These are phyloP conservation scores for Gobio occitaniae DNA, from an alignment of 2,797 vertebrate species.

Conservation along the genomic window DNA sequence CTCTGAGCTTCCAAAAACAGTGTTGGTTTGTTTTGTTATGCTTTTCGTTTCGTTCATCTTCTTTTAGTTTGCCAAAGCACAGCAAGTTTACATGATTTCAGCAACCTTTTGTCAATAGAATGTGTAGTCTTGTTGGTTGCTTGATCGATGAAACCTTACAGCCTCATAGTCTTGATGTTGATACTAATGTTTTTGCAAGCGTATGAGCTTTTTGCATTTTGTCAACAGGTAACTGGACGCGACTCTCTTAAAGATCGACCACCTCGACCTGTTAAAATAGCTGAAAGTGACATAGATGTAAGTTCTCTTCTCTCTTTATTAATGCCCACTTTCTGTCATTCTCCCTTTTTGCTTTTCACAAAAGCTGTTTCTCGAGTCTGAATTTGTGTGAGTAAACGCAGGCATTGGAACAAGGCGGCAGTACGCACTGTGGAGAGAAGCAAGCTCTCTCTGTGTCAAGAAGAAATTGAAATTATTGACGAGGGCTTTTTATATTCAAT, in stretches of 20 bases:
- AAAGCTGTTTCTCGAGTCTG: conserved; percentile 15
- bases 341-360: conserved; percentile 45
- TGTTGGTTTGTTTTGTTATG: conserved; percentile 38
- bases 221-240: conserved; percentile 88
- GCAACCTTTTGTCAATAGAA: conserved; percentile 36
- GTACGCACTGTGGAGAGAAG: conserved; percentile 71
- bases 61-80: conserved; percentile 5
- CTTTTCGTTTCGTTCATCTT: background rate
- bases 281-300: conserved; percentile 96
- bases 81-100: conserved; percentile 27
- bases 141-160: conserved; percentile 27
- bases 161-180: conserved; percentile 14
- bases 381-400: conserved; percentile 71
- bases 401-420: conserved; percentile 59
- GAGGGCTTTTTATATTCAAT: conserved; percentile 77
- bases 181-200: conserved; percentile 28
- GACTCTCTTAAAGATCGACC: conserved; percentile 87
- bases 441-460: conserved; percentile 68
- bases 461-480: conserved; percentile 73
- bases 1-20: conserved; percentile 46
- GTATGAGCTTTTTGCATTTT: conserved; percentile 59
- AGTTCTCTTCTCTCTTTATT: conserved; percentile 72
- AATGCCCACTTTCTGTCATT: conserved; percentile 54
- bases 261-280: conserved; percentile 91
- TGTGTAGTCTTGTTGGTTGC: conserved; percentile 27